Base-by-base conservation (phyloP, 2,113 vertebrate species). In the Phoenicopterus ruber region DNA sequence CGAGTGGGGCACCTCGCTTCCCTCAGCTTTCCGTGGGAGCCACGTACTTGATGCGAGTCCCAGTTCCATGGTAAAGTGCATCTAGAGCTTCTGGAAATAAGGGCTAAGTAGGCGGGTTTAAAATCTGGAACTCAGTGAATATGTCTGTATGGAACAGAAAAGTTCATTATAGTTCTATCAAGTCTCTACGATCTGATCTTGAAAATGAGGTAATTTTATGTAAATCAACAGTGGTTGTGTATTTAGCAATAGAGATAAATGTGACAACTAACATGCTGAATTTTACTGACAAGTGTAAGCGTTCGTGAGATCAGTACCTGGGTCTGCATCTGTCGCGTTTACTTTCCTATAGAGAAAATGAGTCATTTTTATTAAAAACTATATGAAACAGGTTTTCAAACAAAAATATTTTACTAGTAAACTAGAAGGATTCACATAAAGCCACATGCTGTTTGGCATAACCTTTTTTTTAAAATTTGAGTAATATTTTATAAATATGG, bases 81-180 rank as follows among this genome's bases (percentile, higher is more conserved):
- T 34, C n/a, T 26, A 31, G 26, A 54, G 40, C 61, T 63, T 46
- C 49, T 73, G 28, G 15, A 82, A 74, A 26, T 36, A 61, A 59
- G n/a, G 34, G 26, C 26, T 32, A 14, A 17, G 28, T 29, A 34
- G 44, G 14, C 4, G 1, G 8, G 11, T 67, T 80, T 58, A 4
- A 44, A 69, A 24, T 38, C 42, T 57, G 63, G 57, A 66, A 11
- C 1, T 5, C 0, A 0, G 34, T 58, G 54, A 63, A 29, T 2
- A 5, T 34, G 13, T 28, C 31, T 50, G 31, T 57, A 44, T 40
- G 62, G 34, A 76, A 5, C 22, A 62, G 44, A 50, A 29, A 52
- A 17, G 22, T 47, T 82, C 4, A 14, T 58, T 76, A 4, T n/a
- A 10, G 13, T 55, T 17, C 2, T 19, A n/a, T 9, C 20, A 19